Percentiles rank a stretch among this genome's conserved stretches.
phyloP scores from a whole-genome alignment of 2,888 invertebrate species.

The Mesorhabditis spiculigera region DNA sequence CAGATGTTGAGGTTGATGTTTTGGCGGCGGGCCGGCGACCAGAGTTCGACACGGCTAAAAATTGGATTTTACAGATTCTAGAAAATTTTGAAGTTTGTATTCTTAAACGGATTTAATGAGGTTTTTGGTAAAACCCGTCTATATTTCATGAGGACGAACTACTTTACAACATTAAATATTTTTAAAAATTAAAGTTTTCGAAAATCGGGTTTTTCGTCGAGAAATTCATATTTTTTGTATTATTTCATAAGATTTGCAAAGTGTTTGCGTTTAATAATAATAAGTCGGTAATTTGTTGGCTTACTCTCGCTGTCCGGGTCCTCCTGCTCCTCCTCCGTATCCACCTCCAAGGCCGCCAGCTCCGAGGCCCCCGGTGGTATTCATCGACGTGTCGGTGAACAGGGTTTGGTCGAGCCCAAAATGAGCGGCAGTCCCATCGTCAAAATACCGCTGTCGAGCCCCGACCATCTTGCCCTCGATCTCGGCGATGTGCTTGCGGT shows the following conservation, averaged over 20 bases:
- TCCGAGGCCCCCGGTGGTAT: conserved; percentile 20
- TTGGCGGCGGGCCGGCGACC: conserved; percentile 23
- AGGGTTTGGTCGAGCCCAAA: conserved; percentile 3
- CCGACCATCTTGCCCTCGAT: conserved; percentile 46
- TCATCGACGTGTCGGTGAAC: conserved; percentile 11
- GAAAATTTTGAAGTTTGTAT: neutral
- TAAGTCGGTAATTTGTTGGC: neutral
- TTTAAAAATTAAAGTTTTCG: too few species aligned
- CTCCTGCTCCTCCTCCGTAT: neutral
- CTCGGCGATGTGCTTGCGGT: conserved; percentile 55
- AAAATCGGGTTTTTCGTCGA: too few species aligned
- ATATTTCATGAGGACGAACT: too few species aligned
- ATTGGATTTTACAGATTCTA: neutral
- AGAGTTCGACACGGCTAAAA: conserved; percentile 28
- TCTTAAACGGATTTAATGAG: neutral
- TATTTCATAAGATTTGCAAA: too few species aligned
- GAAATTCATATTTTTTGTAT: too few species aligned
- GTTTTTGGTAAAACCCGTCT: neutral
- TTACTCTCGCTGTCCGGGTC: neutral
- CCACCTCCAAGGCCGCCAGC: conserved; percentile 2
- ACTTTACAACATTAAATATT: too few species aligned
- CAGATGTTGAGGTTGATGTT: conserved; percentile 16
- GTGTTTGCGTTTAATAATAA: neutral
- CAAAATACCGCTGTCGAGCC: conserved; percentile 32
- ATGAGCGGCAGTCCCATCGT: conserved; percentile 22